A percentile compares a stretch with the other conserved stretches of the same genome.
Evolutionary conservation across 2,113 vertebrate genomes (phyloP).

Genomic region (Burhinus bistriatus): DNA sequence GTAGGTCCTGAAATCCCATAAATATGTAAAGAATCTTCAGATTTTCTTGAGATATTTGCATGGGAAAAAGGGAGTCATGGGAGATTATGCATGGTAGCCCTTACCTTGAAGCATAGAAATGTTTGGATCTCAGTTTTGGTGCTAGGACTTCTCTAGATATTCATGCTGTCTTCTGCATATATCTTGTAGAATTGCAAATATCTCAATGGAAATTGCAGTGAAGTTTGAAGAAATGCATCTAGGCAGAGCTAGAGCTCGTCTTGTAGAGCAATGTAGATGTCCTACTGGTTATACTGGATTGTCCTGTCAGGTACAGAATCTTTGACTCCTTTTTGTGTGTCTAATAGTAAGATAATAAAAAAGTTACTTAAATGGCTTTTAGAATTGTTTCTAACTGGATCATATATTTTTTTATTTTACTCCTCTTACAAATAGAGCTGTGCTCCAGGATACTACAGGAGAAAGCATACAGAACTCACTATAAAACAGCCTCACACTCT

Average conservation of each 20-base stretch:
- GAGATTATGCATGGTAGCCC: not conserved
- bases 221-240: constrained; percentile 65
- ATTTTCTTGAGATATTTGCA: not conserved
- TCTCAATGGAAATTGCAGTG: constrained; percentile 86
- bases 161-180: not conserved
- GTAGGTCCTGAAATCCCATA: not conserved
- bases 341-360: not conserved
- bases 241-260: constrained; percentile 53
- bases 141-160: not conserved
- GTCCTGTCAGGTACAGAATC: constrained; percentile 89
- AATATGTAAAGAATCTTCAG: not conserved
- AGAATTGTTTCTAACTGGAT: not conserved
- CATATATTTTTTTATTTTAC: not conserved
- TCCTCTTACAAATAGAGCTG: constrained; percentile 75
- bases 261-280: constrained; percentile 87
- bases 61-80: not conserved
- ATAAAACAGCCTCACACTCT: constrained; percentile 31
- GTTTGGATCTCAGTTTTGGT: not conserved
- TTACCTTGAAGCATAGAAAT: not conserved
- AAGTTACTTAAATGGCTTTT: not conserved
- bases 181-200: constrained; percentile 84
- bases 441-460: constrained; percentile 82
- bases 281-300: constrained; percentile 86
- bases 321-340: not conserved
- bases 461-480: constrained; percentile 62